Conservation (phyloP, 1,140 invertebrate species). For the Atopsyche davidsoni region DNA sequence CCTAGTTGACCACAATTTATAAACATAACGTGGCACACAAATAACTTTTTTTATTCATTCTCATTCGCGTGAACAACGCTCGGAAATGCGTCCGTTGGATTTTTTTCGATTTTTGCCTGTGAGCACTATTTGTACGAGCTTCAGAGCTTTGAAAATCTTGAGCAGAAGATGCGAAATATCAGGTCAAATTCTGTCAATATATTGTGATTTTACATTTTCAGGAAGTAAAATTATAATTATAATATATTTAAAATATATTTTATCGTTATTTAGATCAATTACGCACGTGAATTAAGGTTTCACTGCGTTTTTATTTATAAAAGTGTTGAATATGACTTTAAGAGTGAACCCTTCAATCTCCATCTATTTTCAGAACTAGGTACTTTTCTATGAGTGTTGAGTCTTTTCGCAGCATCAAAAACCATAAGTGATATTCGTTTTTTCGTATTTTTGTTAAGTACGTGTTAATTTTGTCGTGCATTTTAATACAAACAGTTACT, state of each 20-base stretch:
- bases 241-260: background rate
- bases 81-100: constrained; percentile 5
- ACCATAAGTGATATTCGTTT: constrained; percentile 25
- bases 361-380: constrained; percentile 25
- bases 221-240: background rate
- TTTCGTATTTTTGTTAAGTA: constrained; percentile 22
- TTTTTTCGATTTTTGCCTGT: constrained; percentile 8
- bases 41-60: too few relatives aligned
- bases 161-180: constrained; percentile 11
- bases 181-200: constrained; percentile 5
- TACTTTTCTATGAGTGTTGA: constrained; percentile 26
- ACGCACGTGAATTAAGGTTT: too few relatives aligned
- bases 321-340: constrained; percentile 17
- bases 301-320: constrained; percentile 5
- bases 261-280: background rate
- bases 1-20: too few relatives aligned
- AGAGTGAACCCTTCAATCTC: constrained; percentile 23
- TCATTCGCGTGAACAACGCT: background rate
- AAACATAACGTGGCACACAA: too few relatives aligned
- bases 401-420: constrained; percentile 26
- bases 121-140: background rate
- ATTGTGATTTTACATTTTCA: background rate
- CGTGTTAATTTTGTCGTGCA: constrained; percentile 14
- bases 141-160: constrained; percentile 3
- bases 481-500: constrained; percentile 17